These are phyloP conservation scores for Neodiprion fabricii DNA, from an alignment of 1,140 invertebrate genomes.

Conservation along the genomic window DNA sequence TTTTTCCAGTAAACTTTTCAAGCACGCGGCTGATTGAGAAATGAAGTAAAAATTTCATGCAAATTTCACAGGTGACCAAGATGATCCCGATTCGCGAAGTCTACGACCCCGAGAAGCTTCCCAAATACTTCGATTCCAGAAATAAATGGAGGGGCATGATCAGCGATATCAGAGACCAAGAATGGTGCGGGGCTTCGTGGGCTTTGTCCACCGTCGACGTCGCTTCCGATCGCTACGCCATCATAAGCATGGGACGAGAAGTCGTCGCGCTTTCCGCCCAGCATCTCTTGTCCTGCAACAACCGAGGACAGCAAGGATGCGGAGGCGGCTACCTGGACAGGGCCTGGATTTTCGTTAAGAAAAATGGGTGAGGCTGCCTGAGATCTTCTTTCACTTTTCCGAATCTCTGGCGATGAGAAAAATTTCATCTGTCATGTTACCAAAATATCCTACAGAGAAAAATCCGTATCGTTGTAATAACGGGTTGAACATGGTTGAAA, in stretches of 20 bases:
- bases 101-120: slow-evolving; percentile 67
- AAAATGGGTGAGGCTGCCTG: slow-evolving; percentile 74
- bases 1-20: slow-evolving; percentile 3
- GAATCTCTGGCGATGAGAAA: too few relatives aligned
- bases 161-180: slow-evolving; percentile 81
- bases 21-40: not conserved
- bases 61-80: slow-evolving; percentile 61
- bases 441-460: too few relatives aligned
- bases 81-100: slow-evolving; percentile 74
- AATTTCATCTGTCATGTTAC: too few relatives aligned
- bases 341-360: slow-evolving; percentile 88
- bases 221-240: slow-evolving; percentile 80
- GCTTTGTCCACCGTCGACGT: slow-evolving; percentile 85
- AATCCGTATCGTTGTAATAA: too few relatives aligned
- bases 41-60: not conserved
- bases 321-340: slow-evolving; percentile 86
- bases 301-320: slow-evolving; percentile 78
- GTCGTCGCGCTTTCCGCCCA: slow-evolving; percentile 78
- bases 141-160: slow-evolving; percentile 76
- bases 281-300: slow-evolving; percentile 86
- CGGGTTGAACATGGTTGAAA: too few relatives aligned
- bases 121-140: slow-evolving; percentile 77
- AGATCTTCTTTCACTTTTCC: not conserved
- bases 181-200: slow-evolving; percentile 93
- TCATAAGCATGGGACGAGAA: slow-evolving; percentile 82